phyloP scores from a whole-genome alignment of 2,113 vertebrate species.

The Talpa occidentalis region DNA sequence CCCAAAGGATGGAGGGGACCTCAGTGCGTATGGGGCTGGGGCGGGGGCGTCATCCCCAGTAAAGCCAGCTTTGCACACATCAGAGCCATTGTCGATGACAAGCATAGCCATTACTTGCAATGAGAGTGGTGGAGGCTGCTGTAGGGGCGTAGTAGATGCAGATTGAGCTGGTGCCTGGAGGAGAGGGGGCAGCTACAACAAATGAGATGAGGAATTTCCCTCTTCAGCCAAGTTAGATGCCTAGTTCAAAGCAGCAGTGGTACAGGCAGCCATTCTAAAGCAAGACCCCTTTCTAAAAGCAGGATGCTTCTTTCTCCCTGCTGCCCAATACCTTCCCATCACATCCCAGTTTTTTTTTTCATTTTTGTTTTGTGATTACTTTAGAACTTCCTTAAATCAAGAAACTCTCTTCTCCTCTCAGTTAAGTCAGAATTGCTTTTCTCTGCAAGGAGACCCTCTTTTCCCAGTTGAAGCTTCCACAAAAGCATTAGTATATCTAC shows the following conservation, averaged over 20 bases:
- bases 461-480: background rate
- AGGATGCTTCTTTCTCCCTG: background rate
- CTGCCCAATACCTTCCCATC: background rate
- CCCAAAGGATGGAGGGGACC: conserved; percentile 87
- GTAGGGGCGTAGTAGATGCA: no score
- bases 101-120: conserved; percentile 80
- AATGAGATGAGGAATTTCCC: background rate
- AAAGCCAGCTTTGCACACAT: conserved; percentile 90
- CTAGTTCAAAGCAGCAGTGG: background rate
- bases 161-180: no score
- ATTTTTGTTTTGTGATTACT: background rate
- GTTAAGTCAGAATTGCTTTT: background rate
- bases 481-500: background rate
- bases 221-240: background rate
- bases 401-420: background rate
- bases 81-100: conserved; percentile 90
- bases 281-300: background rate
- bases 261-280: background rate
- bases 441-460: background rate
- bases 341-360: background rate
- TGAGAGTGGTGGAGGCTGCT: no score
- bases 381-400: background rate
- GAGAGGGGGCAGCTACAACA: no score
- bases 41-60: conserved; percentile 89
- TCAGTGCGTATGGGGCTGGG: conserved; percentile 76